Evolutionary conservation across 1,140 invertebrate genomes (phyloP), one percentile per base, ranked within the genome.

Genomic region (Drosophila athabasca): DNA sequence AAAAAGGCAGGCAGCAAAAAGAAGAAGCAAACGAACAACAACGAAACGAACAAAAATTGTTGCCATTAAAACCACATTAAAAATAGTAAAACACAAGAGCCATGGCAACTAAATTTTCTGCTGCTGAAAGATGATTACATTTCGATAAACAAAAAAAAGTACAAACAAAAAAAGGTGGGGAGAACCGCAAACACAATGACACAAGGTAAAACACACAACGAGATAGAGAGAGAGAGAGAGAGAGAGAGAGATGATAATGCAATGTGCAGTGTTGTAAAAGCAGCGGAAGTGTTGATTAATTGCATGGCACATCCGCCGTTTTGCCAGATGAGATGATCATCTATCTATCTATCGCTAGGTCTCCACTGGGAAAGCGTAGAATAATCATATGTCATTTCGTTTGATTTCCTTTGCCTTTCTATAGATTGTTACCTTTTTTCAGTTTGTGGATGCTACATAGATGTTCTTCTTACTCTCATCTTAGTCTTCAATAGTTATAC

Each of bases 41-140:
- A 39, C 35, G 35, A 39, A 39, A 39, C 35, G 11, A 39, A 44
- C 35, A 62, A 54, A 75, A 57, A 76, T 74, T 78, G 73, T 68
- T 82, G 73, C 66, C 79, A 81, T 81, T 81, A 82, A 82, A 84
- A 75, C 79, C 66, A 82, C 79, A 81, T 81, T 82, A 69, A 81
- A 81, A 78, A 39, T 13, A 69, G 39, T 69, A 78, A 81, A 82
- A 57, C 62, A 81, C 35, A 82, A 81, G 74, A 81, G 55, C 55
- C 67, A 70, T 70, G 74, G 69, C 79, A 82, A 78, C 68, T 83
- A 81, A 76, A 50, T 70, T 69, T 69, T 41, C 13, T 52, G 17
- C 51, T 65, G 62, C 43, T 54, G 52, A 45, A 39, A 73, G 71
- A 68, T 62, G 62, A 79, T 79, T 68, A 68, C 69, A 75, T 53